Evolutionary conservation across 2,888 invertebrate genomes (phyloP), one percentile per base, ranked within the genome.

Genomic region (Hirtodrosophila cameraria): DNA sequence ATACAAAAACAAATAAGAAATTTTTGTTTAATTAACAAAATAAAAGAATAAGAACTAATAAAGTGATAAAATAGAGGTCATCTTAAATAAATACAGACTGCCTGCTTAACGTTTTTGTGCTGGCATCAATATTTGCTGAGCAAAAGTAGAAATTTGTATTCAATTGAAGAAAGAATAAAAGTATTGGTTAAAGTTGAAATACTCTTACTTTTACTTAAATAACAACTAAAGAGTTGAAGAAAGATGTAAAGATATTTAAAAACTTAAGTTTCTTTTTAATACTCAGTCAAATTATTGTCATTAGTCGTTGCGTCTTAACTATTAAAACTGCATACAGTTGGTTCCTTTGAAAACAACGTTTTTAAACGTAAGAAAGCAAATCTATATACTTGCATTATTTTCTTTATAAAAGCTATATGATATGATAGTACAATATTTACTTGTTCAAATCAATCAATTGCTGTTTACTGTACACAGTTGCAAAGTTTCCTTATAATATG

Each of bases 41-140:
- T 18, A 12, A 13, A 12, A 33, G 9, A 28, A 6, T 6, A n/a
- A 43, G 20, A 61, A 54, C 54, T 61, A 68, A 64, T 65, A 71
- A 43, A 52, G 15, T 35, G 49, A 70, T 70, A 61, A 73, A 68
- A 54, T 58, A 42, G 52, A 74, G 74, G 58, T 71, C 74, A 53
- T 23, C 12, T 30, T 18, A 30, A 7, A 23, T 48, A 73, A 66
- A 70, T 35, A 70, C 31, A 42, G n/a, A 45, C 31, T 18, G 9
- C 8, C 4, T 20, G 36, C 49, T 59, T 72, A 53, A 54, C 60
- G 48, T 30, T 6, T 3, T 39, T 25, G 2, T 18, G 1, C 23
- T 8, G 8, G 12, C 20, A 28, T 49, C 57, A 69, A 62, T 55
- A 55, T 48, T 67, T 5, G 23, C 25, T 27, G 54, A 55, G 33